A percentile compares a stretch with the other conserved stretches of the same genome.
phyloP scores from a whole-genome alignment of 2,888 invertebrate genomes.

The Lapara coniferarum region DNA sequence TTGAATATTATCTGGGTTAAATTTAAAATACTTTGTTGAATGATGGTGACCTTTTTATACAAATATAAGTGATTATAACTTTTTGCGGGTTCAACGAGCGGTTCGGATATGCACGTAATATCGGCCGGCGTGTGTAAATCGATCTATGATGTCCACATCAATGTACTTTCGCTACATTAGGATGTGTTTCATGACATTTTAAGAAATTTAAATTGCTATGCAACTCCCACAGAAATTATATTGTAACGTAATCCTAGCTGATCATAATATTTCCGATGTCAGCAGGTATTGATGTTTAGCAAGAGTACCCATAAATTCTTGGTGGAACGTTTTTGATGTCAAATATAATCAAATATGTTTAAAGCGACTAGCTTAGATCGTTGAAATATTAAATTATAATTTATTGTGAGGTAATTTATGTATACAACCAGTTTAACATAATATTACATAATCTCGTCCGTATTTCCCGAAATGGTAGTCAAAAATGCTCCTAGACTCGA shows the following conservation, averaged over 20 bases:
- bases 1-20: too few relatives aligned
- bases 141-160: background rate
- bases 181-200: slow-evolving; percentile 21
- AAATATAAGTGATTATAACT: background rate
- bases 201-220: slow-evolving; percentile 2
- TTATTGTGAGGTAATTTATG: too few relatives aligned
- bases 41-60: background rate
- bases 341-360: too few relatives aligned
- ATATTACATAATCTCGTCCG: too few relatives aligned
- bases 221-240: background rate
- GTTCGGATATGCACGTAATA: background rate
- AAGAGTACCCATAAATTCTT: background rate
- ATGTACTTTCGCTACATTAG: slow-evolving; percentile 11
- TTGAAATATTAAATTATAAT: too few relatives aligned
- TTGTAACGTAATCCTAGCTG: background rate
- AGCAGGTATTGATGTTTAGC: too few relatives aligned
- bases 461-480: too few relatives aligned
- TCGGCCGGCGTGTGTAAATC: background rate
- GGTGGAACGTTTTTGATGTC: background rate
- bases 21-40: too few relatives aligned
- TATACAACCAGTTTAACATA: too few relatives aligned
- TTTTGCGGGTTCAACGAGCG: background rate
- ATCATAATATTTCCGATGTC: background rate
- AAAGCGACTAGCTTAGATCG: too few relatives aligned
- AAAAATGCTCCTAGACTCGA: too few relatives aligned